These are phyloP conservation scores for Halocaridina rubra DNA, from an alignment of 2,888 invertebrate genomes.

Conservation along the genomic window DNA sequence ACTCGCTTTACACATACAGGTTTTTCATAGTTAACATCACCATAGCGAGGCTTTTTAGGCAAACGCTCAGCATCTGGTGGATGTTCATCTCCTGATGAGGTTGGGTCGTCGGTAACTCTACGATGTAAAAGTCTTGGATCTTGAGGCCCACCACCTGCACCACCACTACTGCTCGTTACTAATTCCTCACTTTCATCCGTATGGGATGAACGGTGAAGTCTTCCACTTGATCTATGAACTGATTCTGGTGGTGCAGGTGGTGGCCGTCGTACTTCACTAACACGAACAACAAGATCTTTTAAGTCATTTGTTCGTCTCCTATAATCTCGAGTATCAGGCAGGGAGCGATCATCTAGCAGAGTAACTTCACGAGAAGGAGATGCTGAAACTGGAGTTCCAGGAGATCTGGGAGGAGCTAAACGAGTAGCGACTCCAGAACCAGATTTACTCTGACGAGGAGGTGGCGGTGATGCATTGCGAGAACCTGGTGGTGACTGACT, in stretches of 20 bases:
- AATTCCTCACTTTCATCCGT: slow-evolving; percentile 56
- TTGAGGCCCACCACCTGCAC: slow-evolving; percentile 47
- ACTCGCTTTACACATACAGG: slow-evolving; percentile 44
- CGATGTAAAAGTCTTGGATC: slow-evolving; percentile 54
- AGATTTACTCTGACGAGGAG: slow-evolving; percentile 31
- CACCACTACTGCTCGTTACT: slow-evolving; percentile 54
- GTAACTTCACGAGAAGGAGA: slow-evolving; percentile 61
- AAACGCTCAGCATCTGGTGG: slow-evolving; percentile 41
- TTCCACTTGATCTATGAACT: slow-evolving; percentile 20
- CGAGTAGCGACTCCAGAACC: slow-evolving; percentile 31
- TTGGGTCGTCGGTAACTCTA: slow-evolving; percentile 28
- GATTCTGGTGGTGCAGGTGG: slow-evolving; percentile 39
- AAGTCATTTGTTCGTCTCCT: slow-evolving; percentile 57
- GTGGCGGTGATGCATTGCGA: slow-evolving; percentile 38
- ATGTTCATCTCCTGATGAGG: slow-evolving; percentile 59
- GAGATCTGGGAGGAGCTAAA: slow-evolving; percentile 62
- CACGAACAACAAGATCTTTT: slow-evolving; percentile 62
- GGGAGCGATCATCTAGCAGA: slow-evolving; percentile 55
- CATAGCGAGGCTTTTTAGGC: slow-evolving; percentile 49
- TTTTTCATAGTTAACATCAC: slow-evolving; percentile 51
- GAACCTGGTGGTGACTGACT: slow-evolving; percentile 65
- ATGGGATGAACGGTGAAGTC: slow-evolving; percentile 49
- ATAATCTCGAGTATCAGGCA: slow-evolving; percentile 58
- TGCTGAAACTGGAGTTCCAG: slow-evolving; percentile 58
- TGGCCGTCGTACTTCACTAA: slow-evolving; percentile 53